Evolutionary conservation across 2,888 invertebrate species (phyloP), one percentile per base, ranked within the genome.

Genomic region (Portevinia maculata): DNA sequence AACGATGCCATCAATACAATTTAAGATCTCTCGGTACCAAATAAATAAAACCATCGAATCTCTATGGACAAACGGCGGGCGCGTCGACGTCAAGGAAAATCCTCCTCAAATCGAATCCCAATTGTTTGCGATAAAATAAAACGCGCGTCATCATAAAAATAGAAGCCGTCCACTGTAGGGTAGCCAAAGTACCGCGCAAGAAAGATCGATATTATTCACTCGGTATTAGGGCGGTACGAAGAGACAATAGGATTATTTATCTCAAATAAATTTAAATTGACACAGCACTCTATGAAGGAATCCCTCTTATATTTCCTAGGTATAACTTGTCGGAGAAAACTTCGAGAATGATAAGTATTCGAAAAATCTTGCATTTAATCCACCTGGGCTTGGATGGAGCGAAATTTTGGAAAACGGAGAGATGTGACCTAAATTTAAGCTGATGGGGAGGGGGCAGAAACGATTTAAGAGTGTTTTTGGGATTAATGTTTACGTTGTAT

Each of bases 71-170:
- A 34, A 13, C 3, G 53, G n/a, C n/a, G 44, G 13, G 15, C 9
- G 19, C 13, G 46, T 15, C 32, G 37, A 32, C 13, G 13, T 19
- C 19, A 19, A 11, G 44, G 46, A 70, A 52, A 59, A 60, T 70
- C 59, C 59, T 41, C 70, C 32, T 52, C 70, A 59, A 50, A 70
- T 70, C 70, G 70, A 70, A 60, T 60, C 59, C 59, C 70, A 70
- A 70, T 70, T 70, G 70, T 52, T 60, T 70, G 59, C 50, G 41
- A 62, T 71, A 62, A 53, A 71, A 62, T 46, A 44, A 71, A 59
- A 46, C n/a, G 53, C 28, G 69, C 62, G 17, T 44, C 62, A 13
- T 70, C 70, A 71, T 62, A 70, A 60, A 70, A 60, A 59, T 60
- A 70, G 69, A 48, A 57, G 46, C 57, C 57, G 28, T 32, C 48